Evolutionary conservation across 2,888 invertebrate genomes (phyloP), one percentile per base, ranked within the genome.

Genomic region (Unio delphinus): DNA sequence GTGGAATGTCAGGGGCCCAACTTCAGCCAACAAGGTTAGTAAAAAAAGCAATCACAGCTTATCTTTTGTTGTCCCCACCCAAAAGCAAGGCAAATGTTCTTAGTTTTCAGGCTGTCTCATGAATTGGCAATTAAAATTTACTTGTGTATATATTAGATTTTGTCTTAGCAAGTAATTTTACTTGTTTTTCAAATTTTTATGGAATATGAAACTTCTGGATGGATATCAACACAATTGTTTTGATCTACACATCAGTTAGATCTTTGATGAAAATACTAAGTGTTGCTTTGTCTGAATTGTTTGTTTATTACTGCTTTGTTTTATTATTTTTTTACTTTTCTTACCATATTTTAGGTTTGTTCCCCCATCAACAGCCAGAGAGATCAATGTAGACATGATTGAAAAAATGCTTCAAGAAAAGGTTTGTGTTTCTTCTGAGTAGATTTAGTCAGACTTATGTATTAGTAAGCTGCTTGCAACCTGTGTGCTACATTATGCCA

Each of bases 321-420:
- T n/a, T 61, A 61, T 6, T 68, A n/a, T 61, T 65, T 11, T 20
- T n/a, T 61, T 20, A 28, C n/a, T 23, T 15, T 70, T 28, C 28
- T 45, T 61, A 30, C 7, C 18, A 69, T 5, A 56, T 74, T 72
- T 18, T 67, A 81, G 81, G 64, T 73, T 78, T 64, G 57, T 75
- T 6, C 75, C 80, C 30, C 80, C 83, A 58, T 63, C 78, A 55
- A 70, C 82, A 6, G 80, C 83, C 23, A 80, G 78, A 67, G 87
- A 87, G 69, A 79, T 85, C 63, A 87, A 86, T 71, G 82, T 84
- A 60, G 87, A 87, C 61, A 81, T 86, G 79, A 82, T 87, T 28
- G 88, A 88, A 62, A 87, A 85, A 72, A 74, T 84, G 72, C 74
- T 88, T n/a, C 82, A 82, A 74, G 87, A 88, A 55, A 86, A 85